Evolutionary conservation across 2,113 vertebrate species (phyloP).

Genomic region (Galeopterus variegatus): DNA sequence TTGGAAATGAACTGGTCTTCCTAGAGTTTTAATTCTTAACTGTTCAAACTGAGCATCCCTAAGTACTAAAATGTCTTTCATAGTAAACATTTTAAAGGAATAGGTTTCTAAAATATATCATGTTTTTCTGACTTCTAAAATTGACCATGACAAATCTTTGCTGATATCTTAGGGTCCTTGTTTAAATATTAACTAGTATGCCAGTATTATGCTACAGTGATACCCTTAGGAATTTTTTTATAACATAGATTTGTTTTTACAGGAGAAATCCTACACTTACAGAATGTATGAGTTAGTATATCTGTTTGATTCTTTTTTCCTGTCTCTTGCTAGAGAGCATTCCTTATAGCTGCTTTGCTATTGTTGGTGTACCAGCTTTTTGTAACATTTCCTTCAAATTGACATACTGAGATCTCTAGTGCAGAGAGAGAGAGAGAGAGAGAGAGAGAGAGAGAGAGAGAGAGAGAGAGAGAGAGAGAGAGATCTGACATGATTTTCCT

Average conservation of each 20-base stretch:
- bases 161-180: neutral
- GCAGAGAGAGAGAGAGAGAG: neutral
- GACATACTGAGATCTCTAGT: constrained; percentile 11
- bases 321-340: neutral
- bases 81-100: constrained; percentile 26
- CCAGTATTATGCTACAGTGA: neutral
- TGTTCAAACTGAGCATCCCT: neutral
- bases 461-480: neutral
- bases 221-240: neutral
- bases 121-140: constrained; percentile 8
- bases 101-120: neutral
- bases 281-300: neutral
- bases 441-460: neutral
- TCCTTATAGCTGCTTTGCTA: neutral
- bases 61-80: neutral
- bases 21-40: neutral
- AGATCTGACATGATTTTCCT: constrained; percentile 15
- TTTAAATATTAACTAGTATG: neutral
- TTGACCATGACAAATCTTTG: neutral
- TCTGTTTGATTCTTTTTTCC: constrained; percentile 15
- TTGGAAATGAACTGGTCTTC: neutral
- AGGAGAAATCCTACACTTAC: neutral
- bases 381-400: neutral
- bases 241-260: neutral
- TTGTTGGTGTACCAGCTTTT: neutral